Evolutionary conservation across 2,888 invertebrate genomes (phyloP).

Genomic region (Drosophila pseudotakahashii): DNA sequence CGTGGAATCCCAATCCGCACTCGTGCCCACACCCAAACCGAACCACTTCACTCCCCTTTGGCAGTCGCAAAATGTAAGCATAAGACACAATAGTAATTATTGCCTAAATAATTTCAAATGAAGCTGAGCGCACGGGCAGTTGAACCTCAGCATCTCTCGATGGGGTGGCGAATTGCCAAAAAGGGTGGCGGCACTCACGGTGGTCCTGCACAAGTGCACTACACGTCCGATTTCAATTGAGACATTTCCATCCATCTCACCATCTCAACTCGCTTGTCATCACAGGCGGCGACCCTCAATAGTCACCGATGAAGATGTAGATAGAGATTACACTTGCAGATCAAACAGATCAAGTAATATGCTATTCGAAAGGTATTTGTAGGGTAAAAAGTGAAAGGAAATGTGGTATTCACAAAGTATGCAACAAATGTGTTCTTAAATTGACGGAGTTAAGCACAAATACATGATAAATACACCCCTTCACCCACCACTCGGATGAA

Average conservation of each 20-base stretch:
- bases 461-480: too few species aligned
- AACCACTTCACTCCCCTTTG: conserved; percentile 5
- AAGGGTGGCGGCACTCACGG: conserved; percentile 54
- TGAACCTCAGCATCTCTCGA: conserved; percentile 22
- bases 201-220: conserved; percentile 67
- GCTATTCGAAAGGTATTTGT: too few species aligned
- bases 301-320: not conserved
- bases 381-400: too few species aligned
- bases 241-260: conserved; percentile 45
- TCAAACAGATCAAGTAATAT: too few species aligned
- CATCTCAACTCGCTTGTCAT: conserved; percentile 24
- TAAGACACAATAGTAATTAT: conserved; percentile 83
- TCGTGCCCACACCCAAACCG: not conserved
- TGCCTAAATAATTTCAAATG: conserved; percentile 83
- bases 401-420: too few species aligned
- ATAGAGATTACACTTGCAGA: not conserved
- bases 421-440: too few species aligned
- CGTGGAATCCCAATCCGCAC: not conserved
- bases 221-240: conserved; percentile 51
- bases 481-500: too few species aligned
- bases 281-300: not conserved
- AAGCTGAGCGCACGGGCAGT: conserved; percentile 41
- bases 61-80: conserved; percentile 70
- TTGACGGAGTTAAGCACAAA: too few species aligned
- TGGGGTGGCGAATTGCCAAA: conserved; percentile 11